Base-by-base conservation (phyloP, 2,797 vertebrate species). In the Discoglossus pictus region DNA sequence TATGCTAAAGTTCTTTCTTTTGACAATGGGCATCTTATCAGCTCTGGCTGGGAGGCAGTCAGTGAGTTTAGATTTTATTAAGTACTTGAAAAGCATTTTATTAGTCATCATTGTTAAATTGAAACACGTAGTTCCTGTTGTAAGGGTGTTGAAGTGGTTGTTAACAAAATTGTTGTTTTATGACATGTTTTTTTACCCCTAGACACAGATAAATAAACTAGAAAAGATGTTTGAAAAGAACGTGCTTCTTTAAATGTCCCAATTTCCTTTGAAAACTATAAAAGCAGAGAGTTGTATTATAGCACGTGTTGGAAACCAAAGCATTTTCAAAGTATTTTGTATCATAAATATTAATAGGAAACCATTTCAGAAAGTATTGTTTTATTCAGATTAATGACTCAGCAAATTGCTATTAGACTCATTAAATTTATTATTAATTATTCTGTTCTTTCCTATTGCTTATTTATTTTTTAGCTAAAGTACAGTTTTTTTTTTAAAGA, bases 371-470 rank as follows among this genome's bases (percentile, higher is more conserved):
- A 4, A 42, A 42, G 13, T 44, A 35, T 61, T 25, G 13, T n/a
- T 21, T 39, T 35, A 42, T 16, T 20, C 8, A 34, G 46, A 59
- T 42, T 15, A 50, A 51, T n/a, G 52, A 12, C 27, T 52, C 39
- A 20, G 27, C 40, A 24, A 34, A 25, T 54, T 53, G 38, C 35
- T 20, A 9, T 36, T n/a, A 13, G 11, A 39, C 38, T 17, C 17
- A 25, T 54, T 54, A 46, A 39, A 61, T 55, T 1, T 13, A 47
- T 55, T 55, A 55, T 62, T 21, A 69, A 60, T 31, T 21, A 15
- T 24, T 8, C 12, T 10, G 2, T 24, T 40, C 13, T 16, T 58
- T 17, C 34, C n/a, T 39, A 21, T 31, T 8, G 35, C 58, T 38
- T n/a, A 11, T n/a, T 25, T 34, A 15, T 21, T 23, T 6, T 56